phyloP scores from a whole-genome alignment of 2,888 invertebrate species.

The Pterostichus niger region DNA sequence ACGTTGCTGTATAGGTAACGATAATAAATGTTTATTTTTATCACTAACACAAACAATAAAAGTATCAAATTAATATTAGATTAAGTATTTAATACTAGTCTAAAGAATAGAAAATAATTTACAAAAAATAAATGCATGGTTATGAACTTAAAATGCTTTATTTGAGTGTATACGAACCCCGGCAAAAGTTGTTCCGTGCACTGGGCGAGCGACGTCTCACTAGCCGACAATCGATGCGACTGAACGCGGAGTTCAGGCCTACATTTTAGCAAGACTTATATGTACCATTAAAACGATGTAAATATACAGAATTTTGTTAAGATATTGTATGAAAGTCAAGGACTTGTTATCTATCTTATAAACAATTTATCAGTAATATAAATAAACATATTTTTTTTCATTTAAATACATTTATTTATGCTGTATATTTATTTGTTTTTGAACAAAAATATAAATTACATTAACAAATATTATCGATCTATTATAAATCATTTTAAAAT shows the following conservation, averaged over 20 bases:
- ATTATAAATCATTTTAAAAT: too few relatives aligned
- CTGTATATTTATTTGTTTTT: too few relatives aligned
- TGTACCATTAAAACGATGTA: not conserved
- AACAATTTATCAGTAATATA: constrained; percentile 18
- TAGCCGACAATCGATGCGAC: constrained; percentile 43
- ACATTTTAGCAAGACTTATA: constrained; percentile 2
- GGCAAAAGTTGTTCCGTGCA: constrained; percentile 12
- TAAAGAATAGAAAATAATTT: constrained; percentile 8
- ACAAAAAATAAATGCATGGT: not conserved
- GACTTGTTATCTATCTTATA: constrained; percentile 37
- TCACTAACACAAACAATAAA: not conserved
- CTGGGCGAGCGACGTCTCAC: constrained; percentile 38
- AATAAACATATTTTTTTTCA: not conserved
- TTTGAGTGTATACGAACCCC: constrained; percentile 54
- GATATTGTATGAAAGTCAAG: constrained; percentile 10
- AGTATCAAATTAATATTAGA: constrained; percentile 31
- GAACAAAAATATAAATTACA: too few relatives aligned
- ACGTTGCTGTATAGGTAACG: too few relatives aligned
- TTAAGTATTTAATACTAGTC: not conserved
- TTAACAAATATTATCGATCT: too few relatives aligned
- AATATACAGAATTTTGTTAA: not conserved
- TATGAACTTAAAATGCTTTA: constrained; percentile 18
- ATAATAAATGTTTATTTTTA: too few relatives aligned
- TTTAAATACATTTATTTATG: too few relatives aligned
- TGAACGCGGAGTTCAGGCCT: constrained; percentile 46